These are phyloP conservation scores for Catocala nupta DNA, from an alignment of 2,888 invertebrate genomes.

Conservation along the genomic window DNA sequence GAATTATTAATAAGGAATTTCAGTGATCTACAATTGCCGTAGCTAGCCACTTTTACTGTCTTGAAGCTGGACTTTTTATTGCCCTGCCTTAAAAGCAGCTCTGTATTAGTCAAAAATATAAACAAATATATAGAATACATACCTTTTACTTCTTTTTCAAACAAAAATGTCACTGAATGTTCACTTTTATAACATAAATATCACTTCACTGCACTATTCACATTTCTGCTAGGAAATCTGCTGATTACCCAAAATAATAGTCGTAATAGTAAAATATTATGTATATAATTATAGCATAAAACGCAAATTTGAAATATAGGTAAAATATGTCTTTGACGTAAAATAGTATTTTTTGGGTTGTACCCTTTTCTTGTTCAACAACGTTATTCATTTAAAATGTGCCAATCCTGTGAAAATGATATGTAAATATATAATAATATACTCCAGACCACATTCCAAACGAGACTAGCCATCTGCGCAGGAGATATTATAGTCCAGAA, in stretches of 20 bases:
- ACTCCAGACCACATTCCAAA: background rate
- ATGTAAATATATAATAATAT: constrained; percentile 1
- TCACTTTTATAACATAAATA: constrained; percentile 26
- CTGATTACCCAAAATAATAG: constrained; percentile 72
- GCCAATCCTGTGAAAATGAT: constrained; percentile 8
- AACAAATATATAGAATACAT: constrained; percentile 20
- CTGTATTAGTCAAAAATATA: too few relatives aligned
- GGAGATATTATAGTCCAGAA: too few relatives aligned
- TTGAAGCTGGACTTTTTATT: too few relatives aligned
- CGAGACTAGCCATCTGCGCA: too few relatives aligned
- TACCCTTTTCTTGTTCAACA: constrained; percentile 48
- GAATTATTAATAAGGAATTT: too few relatives aligned
- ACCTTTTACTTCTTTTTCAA: constrained; percentile 32
- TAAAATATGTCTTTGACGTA: constrained; percentile 74
- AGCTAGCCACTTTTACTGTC: too few relatives aligned
- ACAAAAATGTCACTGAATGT: constrained; percentile 32
- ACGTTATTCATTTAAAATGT: constrained; percentile 49
- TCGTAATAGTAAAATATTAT: constrained; percentile 79
- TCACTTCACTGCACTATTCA: constrained; percentile 61
- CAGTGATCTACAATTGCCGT: too few relatives aligned
- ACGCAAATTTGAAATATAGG: constrained; percentile 76
- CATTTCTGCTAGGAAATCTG: constrained; percentile 58
- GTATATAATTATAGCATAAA: constrained; percentile 77
- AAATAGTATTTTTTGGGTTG: constrained; percentile 55
- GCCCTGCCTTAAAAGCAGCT: too few relatives aligned